Evolutionary conservation across 2,888 invertebrate species (phyloP).

Genomic region (Tenthredo notha): DNA sequence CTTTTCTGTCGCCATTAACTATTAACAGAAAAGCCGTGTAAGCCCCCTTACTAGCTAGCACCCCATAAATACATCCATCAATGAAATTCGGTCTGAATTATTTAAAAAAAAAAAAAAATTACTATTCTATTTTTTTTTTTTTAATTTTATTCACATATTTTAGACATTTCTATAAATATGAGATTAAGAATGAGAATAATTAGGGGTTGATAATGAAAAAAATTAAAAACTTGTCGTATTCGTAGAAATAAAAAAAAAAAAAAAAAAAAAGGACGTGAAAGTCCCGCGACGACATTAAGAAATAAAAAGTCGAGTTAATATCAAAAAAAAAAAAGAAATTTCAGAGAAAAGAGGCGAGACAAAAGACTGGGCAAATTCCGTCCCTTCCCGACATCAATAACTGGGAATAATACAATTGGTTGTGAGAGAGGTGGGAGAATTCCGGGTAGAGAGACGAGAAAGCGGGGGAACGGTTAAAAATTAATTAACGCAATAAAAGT

Average conservation of each 20-base stretch:
- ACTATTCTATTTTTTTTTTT: not conserved
- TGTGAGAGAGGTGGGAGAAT: slow-evolving; percentile 48
- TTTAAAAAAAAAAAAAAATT: not conserved
- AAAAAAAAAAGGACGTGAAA: not conserved
- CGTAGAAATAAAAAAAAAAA: not conserved
- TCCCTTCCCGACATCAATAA: slow-evolving; percentile 64
- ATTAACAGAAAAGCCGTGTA: not conserved
- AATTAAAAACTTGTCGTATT: not conserved
- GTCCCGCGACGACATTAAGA: slow-evolving; percentile 22
- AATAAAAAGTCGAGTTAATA: slow-evolving; percentile 40
- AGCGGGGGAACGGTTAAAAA: slow-evolving; percentile 62
- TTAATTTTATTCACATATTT: not conserved
- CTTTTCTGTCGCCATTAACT: slow-evolving; percentile 53
- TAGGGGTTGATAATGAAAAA: not conserved
- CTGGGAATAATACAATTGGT: slow-evolving; percentile 66
- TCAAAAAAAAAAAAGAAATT: slow-evolving; percentile 39
- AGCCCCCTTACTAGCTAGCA: not conserved
- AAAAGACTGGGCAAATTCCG: slow-evolving; percentile 49
- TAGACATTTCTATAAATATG: not conserved
- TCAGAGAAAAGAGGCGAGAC: slow-evolving; percentile 48
- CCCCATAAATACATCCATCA: slow-evolving; percentile 13
- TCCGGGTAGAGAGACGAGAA: not conserved
- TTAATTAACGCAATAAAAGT: slow-evolving; percentile 68
- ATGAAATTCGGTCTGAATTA: not conserved
- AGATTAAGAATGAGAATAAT: not conserved